Evolutionary conservation across 30 jellyfish, hydroid and myxozoan species (phyloP), one percentile per base, ranked within the genome.

Genomic region (Clytia hemisphaerica): DNA sequence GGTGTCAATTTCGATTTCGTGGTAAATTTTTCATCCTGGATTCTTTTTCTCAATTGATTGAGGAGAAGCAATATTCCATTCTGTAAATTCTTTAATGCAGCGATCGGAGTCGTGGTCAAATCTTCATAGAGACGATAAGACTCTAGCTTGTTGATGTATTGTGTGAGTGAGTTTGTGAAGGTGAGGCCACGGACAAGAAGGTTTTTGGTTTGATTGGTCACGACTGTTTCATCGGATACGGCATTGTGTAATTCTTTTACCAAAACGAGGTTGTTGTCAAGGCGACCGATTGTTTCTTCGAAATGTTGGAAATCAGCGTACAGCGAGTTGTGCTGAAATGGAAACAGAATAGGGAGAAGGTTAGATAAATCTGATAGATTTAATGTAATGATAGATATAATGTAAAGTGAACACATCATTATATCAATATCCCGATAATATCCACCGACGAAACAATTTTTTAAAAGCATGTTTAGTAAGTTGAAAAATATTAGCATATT

Each of bases 61-160:
- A 33, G 4, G 6, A 69, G 14, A 19, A 69, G 7, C 57, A 35
- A 33, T 2, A 50, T 28, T 48, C 81, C 81, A 69, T 47, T 69
- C 16, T 25, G 50, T 16, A 45, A 69, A 6, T 69, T 69, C 30
- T 69, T 70, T 14, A 69, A 44, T 10, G 60, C 81, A 9, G 24
- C 28, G n/a, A 37, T 22, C 9, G 81, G 81, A 2, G 45, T 5
- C 6, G 51, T 24, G 4, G 71, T 38, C 1, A 78, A 25, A 48
- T 86, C 96, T 50, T 64, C 75, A 63, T 86, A 86, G 58, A 86
- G 34, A 18, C 87, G 90, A 55, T 48, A 86, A 0, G 75, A 35
- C 10, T 60, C 30, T 2, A 86, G 31, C 3, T 74, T 67, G 32
- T 50, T 19, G 34, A 86, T 31, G 73, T 78, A 86, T 35, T 79